Evolutionary conservation across 2,797 vertebrate species (phyloP), one percentile per base, ranked within the genome.

Genomic region (Apodemus agrarius): DNA sequence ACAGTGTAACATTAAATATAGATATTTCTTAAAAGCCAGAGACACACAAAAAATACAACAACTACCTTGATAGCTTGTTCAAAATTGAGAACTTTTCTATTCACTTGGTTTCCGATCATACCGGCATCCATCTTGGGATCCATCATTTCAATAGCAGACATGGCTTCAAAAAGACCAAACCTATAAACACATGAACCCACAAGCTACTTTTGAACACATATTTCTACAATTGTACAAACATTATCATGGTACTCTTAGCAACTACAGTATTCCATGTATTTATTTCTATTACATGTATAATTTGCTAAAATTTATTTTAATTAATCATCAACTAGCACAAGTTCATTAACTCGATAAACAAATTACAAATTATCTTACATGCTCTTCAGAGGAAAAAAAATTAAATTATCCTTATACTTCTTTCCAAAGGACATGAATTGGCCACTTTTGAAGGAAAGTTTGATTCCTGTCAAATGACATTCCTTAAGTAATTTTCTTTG

Each of bases 121-220:
- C 99, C 99, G 69, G 99, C 99, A 96, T 99, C 99, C 99, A 99
- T 99, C 98, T 99, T 99, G 26, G 99, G 99, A 98, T 99, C 99
- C 99, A 99, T 99, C 99, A 99, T 99, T 98, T 99, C 99, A 98
- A 99, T 99, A 94, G 99, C 99, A 94, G 99, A 99, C 99, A 99
- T 99, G 82, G 99, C 99, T 98, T 99, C 99, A 98, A 99, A 99
- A 93, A 99, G 99, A 90, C 99, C 99, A 98, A 99, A 99, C 93
- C 99, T 99, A 98, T 79, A 93, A 98, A 97, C 4, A 94, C 84
- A 97, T 17, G 69, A 52, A 16, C 54, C 81, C 46, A 96, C 24
- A 97, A 80, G 83, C 43, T 95, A 81, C 90, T 93, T 91, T 67
- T 95, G 22, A 96, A 96, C 12, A 3, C n/a, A 87, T n/a, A 92